Percentiles rank a stretch among this genome's conserved stretches.
These are phyloP conservation scores for Sciaenops ocellatus DNA, from an alignment of 2,797 vertebrate species.

Conservation along the genomic window DNA sequence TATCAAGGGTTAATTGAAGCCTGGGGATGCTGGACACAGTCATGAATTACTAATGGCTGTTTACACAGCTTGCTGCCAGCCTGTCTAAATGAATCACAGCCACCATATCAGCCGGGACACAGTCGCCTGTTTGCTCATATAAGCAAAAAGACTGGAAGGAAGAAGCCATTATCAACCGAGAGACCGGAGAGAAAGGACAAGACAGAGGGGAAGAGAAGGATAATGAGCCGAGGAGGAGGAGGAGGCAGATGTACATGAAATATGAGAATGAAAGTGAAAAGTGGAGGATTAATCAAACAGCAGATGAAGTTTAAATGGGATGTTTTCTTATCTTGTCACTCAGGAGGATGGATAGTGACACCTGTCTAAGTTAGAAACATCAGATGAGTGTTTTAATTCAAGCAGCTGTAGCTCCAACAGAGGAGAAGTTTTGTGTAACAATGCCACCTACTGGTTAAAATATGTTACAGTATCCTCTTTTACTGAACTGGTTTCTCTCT, in stretches of 20 bases:
- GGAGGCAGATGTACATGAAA: constrained; percentile 33
- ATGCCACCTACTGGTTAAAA: constrained; percentile 66
- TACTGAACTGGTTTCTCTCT: constrained; percentile 10
- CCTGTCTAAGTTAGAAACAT: constrained; percentile 31
- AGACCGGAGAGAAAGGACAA: constrained; percentile 45
- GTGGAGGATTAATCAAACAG: constrained; percentile 42
- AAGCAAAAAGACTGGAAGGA: constrained; percentile 54
- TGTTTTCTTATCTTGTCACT: constrained; percentile 40
- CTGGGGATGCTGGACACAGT: constrained; percentile 75
- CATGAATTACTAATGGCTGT: constrained; percentile 86
- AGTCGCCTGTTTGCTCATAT: constrained; percentile 57
- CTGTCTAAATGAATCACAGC: constrained; percentile 80
- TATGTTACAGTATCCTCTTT: neutral
- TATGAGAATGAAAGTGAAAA: constrained; percentile 38
- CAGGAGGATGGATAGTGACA: constrained; percentile 46
- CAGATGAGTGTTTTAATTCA: constrained; percentile 4
- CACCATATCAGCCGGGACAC: constrained; percentile 68
- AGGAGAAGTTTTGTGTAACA: constrained; percentile 6
- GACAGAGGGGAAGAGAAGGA: constrained; percentile 16
- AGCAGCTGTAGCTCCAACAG: neutral
- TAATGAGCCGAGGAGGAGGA: constrained; percentile 52
- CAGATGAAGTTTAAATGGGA: constrained; percentile 37
- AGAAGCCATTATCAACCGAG: constrained; percentile 55
- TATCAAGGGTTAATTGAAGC: constrained; percentile 83
- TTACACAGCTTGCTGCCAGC: constrained; percentile 82